Conservation (phyloP, 2,888 invertebrate genomes). For the Drosophila koepferae region DNA sequence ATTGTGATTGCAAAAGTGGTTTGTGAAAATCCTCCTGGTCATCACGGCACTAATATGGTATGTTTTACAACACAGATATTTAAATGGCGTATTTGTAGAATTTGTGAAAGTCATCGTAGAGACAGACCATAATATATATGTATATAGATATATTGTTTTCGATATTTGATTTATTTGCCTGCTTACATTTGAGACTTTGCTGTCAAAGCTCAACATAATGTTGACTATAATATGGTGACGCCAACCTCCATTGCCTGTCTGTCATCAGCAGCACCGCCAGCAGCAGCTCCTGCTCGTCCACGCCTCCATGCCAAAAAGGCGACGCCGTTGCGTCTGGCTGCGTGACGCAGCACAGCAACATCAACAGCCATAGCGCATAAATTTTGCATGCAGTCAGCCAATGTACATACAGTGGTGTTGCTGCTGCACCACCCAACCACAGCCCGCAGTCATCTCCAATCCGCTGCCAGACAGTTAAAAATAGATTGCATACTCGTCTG, state of each 20-base stretch:
- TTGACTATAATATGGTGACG: too few species aligned
- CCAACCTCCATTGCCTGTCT: background rate
- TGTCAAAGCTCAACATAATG: constrained; percentile 12
- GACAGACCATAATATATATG: background rate
- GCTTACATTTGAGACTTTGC: background rate
- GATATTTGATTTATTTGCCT: background rate
- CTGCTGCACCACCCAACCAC: constrained; percentile 2
- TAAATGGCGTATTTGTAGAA: background rate
- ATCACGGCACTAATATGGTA: background rate
- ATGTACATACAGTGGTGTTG: constrained; percentile 1
- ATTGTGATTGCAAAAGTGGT: background rate
- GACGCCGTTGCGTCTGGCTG: constrained; percentile 75
- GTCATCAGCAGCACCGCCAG: background rate
- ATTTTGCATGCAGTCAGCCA: constrained; percentile 58
- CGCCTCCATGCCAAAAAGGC: constrained; percentile 16
- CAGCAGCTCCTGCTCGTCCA: background rate
- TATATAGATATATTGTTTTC: background rate
- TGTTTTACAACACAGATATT: constrained; percentile 2
- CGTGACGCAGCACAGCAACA: constrained; percentile 65
- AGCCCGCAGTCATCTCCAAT: background rate
- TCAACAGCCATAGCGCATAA: constrained; percentile 75
- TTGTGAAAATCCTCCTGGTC: background rate
- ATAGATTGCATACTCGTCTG: constrained; percentile 71
- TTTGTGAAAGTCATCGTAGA: background rate
- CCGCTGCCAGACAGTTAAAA: constrained; percentile 71